A percentile compares a stretch with the other conserved stretches of the same genome.
phyloP scores from a whole-genome alignment of 2,888 invertebrate species.

The Cylloceria caligata region DNA sequence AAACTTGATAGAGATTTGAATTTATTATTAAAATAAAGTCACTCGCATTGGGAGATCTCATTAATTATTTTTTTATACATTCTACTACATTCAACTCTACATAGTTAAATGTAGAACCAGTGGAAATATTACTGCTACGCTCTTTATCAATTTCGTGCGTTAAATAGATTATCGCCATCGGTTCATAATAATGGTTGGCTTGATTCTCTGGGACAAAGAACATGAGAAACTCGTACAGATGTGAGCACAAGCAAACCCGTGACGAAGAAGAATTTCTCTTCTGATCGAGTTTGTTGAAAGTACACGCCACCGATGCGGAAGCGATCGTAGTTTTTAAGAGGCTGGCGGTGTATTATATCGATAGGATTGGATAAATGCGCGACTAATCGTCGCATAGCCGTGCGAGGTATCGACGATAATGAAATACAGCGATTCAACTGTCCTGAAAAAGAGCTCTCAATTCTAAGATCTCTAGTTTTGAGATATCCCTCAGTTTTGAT shows the following conservation, averaged over 20 bases:
- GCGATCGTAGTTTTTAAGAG: not conserved
- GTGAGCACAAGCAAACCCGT: not conserved
- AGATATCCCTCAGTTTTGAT: not conserved
- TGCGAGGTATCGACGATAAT: not conserved
- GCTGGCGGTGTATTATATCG: not conserved
- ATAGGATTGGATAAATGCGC: not conserved
- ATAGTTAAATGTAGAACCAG: not conserved
- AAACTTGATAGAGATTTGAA: no score
- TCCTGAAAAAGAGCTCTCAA: not conserved
- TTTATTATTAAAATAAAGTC: no score
- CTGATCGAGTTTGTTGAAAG: not conserved
- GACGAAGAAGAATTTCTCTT: not conserved
- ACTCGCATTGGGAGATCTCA: not conserved
- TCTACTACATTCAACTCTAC: not conserved
- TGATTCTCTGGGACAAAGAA: not conserved
- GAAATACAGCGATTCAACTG: not conserved
- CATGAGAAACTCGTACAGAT: not conserved
- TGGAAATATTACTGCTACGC: not conserved
- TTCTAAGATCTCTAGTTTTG: not conserved
- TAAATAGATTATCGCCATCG: not conserved
- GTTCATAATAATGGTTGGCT: not conserved
- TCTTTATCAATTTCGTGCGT: not conserved
- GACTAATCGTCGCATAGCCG: slow-evolving; percentile 5
- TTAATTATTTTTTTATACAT: no score
- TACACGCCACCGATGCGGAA: slow-evolving; percentile 7